phyloP scores from a whole-genome alignment of 2,888 invertebrate species.

The Plebejus melissa region DNA sequence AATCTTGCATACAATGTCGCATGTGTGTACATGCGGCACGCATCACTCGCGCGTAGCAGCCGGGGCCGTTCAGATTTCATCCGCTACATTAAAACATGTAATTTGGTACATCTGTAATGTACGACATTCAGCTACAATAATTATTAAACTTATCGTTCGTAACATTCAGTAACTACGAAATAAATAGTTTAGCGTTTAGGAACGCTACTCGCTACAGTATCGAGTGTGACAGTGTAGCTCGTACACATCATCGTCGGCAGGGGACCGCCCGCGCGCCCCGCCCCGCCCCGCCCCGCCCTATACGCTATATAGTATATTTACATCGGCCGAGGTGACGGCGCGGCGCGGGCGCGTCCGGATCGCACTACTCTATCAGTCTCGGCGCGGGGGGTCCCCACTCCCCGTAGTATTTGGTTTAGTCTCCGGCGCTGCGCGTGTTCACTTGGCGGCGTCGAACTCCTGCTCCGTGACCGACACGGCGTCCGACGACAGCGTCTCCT shows the following conservation, averaged over 20 bases:
- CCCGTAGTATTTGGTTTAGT: background rate
- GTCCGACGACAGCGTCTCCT: constrained; percentile 88
- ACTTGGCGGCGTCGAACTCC: constrained; percentile 71
- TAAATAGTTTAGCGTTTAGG: constrained; percentile 3
- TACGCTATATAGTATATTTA: background rate
- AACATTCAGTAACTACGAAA: background rate
- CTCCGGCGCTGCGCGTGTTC: constrained; percentile 38
- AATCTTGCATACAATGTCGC: background rate
- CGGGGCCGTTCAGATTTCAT: background rate
- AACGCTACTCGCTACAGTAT: background rate
- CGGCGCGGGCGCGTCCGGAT: background rate
- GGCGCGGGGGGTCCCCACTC: background rate
- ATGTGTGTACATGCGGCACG: background rate
- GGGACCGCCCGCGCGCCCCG: background rate
- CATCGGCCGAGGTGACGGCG: background rate
- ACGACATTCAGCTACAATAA: background rate
- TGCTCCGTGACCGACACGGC: constrained; percentile 89
- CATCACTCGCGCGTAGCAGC: background rate
- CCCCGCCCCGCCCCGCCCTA: background rate
- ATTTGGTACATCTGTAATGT: constrained; percentile 9
- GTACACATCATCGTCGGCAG: background rate
- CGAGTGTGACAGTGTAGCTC: background rate
- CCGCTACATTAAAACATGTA: background rate
- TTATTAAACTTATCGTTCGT: background rate
- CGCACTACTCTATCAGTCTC: constrained; percentile 8